A percentile compares a stretch with the other conserved stretches of the same genome.
These are phyloP conservation scores for Laspeyria flexula DNA, from an alignment of 2,888 invertebrate species.

Conservation along the genomic window DNA sequence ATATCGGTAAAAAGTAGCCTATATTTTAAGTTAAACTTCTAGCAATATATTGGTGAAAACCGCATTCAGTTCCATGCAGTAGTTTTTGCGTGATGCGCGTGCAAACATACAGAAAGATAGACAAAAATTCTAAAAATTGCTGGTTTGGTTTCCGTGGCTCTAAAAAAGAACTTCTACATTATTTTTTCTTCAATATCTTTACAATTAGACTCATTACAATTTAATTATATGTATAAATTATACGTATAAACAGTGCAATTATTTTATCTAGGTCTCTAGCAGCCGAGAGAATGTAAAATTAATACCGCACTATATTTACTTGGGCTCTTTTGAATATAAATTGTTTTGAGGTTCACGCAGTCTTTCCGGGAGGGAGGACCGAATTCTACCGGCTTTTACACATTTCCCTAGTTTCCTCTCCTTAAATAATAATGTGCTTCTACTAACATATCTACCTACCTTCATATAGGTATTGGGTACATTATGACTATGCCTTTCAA, in stretches of 20 bases:
- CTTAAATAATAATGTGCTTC: slow-evolving; percentile 11
- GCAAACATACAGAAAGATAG: too few relatives aligned
- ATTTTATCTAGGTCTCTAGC: not conserved
- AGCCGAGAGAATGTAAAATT: slow-evolving; percentile 3
- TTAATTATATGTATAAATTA: too few relatives aligned
- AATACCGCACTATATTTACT: slow-evolving; percentile 7
- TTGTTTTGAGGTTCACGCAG: slow-evolving; percentile 7
- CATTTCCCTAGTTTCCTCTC: slow-evolving; percentile 5
- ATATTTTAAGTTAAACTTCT: too few relatives aligned
- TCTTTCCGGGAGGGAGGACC: slow-evolving; percentile 5
- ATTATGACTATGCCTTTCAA: not conserved
- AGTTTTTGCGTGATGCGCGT: too few relatives aligned
- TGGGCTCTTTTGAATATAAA: slow-evolving; percentile 11
- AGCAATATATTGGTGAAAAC: too few relatives aligned
- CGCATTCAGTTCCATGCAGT: too few relatives aligned
- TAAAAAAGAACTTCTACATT: too few relatives aligned
- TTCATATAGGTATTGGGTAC: not conserved
- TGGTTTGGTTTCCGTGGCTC: too few relatives aligned
- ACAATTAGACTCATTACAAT: too few relatives aligned
- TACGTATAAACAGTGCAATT: not conserved
- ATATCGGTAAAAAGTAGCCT: too few relatives aligned
- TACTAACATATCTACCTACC: not conserved
- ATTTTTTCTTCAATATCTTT: too few relatives aligned
- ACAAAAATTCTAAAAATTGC: too few relatives aligned
- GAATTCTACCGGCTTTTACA: slow-evolving; percentile 7